Percentiles rank a stretch among this genome's conserved stretches.
Evolutionary conservation across 1,140 invertebrate genomes (phyloP).

Genomic region (Gonatopus flavifemur): DNA sequence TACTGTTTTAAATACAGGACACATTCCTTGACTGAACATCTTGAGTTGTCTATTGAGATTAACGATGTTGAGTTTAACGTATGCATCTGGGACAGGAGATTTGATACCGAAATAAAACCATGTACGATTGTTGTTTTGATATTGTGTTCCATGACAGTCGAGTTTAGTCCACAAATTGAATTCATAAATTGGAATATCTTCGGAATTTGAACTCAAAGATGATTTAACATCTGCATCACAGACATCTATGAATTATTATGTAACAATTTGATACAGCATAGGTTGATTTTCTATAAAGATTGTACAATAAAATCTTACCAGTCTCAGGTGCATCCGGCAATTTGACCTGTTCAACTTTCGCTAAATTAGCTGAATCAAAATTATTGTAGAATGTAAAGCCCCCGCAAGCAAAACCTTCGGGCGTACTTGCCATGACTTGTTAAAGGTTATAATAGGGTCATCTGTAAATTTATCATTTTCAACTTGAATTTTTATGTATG

Average conservation of each 20-base stretch:
- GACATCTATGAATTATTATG: slow-evolving; percentile 20
- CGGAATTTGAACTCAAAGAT: slow-evolving; percentile 39
- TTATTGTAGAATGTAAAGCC: slow-evolving; percentile 75
- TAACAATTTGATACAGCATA: slow-evolving; percentile 3
- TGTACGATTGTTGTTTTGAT: slow-evolving; percentile 87
- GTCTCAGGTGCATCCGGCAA: slow-evolving; percentile 30
- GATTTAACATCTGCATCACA: slow-evolving; percentile 30
- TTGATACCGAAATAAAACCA: slow-evolving; percentile 94
- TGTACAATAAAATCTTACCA: slow-evolving; percentile 24
- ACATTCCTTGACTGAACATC: slow-evolving; percentile 90
- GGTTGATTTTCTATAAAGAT: neutral
- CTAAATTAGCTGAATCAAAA: slow-evolving; percentile 88
- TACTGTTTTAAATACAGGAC: slow-evolving; percentile 73
- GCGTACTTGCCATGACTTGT: slow-evolving; percentile 34
- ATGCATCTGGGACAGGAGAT: slow-evolving; percentile 55
- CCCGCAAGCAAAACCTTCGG: slow-evolving; percentile 60
- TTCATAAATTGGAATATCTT: slow-evolving; percentile 70
- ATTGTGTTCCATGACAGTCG: slow-evolving; percentile 85
- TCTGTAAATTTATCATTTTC: slow-evolving; percentile 15
- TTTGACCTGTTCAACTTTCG: slow-evolving; percentile 70
- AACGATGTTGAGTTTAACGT: slow-evolving; percentile 80
- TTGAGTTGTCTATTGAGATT: slow-evolving; percentile 89
- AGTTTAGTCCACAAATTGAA: slow-evolving; percentile 90
- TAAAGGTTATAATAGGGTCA: slow-evolving; percentile 15
- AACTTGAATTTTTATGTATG: no score